Base-by-base conservation (phyloP, 2,888 invertebrate species). In the Podabrus alpinus region DNA sequence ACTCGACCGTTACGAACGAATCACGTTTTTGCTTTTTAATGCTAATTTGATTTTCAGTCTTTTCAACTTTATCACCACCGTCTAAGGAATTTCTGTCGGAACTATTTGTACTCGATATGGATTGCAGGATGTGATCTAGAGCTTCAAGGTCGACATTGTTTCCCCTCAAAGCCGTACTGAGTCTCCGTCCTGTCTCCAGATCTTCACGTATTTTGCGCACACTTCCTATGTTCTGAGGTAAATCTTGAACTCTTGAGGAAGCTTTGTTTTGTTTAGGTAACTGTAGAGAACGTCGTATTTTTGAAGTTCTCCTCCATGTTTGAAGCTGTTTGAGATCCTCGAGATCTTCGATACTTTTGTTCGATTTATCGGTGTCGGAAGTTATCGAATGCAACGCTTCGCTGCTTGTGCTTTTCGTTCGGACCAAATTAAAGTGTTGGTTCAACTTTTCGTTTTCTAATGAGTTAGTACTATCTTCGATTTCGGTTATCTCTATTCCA, bases 281-380 rank as follows among this genome's bases (percentile, higher is more conserved):
- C 82, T 94, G 92, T 79, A 94, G 88, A 4, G 93, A 93, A 76
- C 91, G 88, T 64, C 92, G 89, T 74, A 90, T 87, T 81, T 91
- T 91, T 13, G 92, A 92, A 68, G 92, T 90, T 79, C 93, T 89
- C 69, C 89, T 87, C 92, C 94, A 94, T 83, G 91, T 92, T 74
- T 85, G 84, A 15, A 86, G 78, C 29, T 87, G 84, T 68, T 86
- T 85, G n/a, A 84, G 77, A 75, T 87, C 86, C 68, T 86, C 86
- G 45, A 84, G 78, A 73, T 85, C 86, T 73, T 86, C 86, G 7
- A 83, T 80, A 62, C 84, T 85, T 77, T 84, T 85, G 13, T 79
- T 83, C 5, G 82, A 75, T 69, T 82, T 81, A 62, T 84, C 84
- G 70, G 83, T 81, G 29, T 84, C 84, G 4, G 80, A 76, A 45